A percentile compares a stretch with the other conserved stretches of the same genome.
Evolutionary conservation across 2,797 vertebrate species (phyloP).

Genomic region (Hafferia zeledoni): DNA sequence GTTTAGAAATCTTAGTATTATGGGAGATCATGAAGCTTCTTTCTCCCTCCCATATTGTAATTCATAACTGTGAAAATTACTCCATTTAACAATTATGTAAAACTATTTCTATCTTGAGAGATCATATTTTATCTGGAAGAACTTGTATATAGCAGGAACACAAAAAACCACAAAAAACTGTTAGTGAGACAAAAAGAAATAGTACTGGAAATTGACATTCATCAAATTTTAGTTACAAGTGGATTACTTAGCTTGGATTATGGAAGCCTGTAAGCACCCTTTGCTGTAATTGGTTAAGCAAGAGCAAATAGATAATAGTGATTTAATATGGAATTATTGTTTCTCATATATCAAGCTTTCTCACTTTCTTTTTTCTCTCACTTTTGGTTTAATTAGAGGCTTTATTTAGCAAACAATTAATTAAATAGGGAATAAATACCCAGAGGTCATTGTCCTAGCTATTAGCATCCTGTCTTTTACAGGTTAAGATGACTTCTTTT

Average conservation of each 20-base stretch:
- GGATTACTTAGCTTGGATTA: not conserved
- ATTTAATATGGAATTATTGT: not conserved
- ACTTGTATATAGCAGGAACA: not conserved
- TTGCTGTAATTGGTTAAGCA: not conserved
- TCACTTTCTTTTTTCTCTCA: not conserved
- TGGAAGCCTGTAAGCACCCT: not conserved
- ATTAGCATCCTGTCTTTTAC: not conserved
- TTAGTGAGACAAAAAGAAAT: not conserved
- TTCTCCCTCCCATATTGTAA: not conserved
- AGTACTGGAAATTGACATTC: not conserved
- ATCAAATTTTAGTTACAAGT: not conserved
- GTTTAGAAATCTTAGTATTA: not conserved
- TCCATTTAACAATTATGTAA: not conserved
- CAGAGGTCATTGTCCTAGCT: not conserved
- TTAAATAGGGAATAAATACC: not conserved
- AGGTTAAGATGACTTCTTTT: not conserved
- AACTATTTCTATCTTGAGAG: not conserved
- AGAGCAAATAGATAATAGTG: not conserved
- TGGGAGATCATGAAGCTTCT: not conserved
- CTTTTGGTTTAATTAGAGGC: not conserved
- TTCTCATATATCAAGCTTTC: not conserved
- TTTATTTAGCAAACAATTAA: slow-evolving; percentile 5
- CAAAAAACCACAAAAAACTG: not conserved
- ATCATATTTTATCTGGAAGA: not conserved
- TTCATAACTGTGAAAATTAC: not conserved